phyloP scores from a whole-genome alignment of 2,113 vertebrate species.

The Brachyistius frenatus region DNA sequence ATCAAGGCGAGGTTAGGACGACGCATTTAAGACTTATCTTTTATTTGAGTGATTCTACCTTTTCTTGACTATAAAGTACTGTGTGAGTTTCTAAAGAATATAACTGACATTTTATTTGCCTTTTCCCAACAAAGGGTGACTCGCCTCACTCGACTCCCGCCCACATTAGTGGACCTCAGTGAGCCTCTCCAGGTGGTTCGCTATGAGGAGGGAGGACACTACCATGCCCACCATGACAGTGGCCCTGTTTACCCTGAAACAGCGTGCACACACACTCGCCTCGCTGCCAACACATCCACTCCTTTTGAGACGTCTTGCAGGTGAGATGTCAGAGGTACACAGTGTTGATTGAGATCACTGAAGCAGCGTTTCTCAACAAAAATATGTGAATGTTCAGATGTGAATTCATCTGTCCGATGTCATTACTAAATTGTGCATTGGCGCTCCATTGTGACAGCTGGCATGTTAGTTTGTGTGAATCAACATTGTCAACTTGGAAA shows the following conservation, averaged over 20 bases:
- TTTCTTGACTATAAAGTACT: not conserved
- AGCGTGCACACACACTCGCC: constrained; percentile 94
- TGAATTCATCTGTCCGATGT: constrained; percentile 29
- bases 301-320: constrained; percentile 97
- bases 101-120: not conserved
- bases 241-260: constrained; percentile 96
- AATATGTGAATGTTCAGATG: constrained; percentile 6
- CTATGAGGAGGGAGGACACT: constrained; percentile 95
- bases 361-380: not conserved
- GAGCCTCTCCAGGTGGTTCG: constrained; percentile 97
- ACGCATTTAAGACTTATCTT: not conserved
- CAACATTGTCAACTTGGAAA: constrained; percentile 10
- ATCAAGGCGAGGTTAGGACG: constrained; percentile 89
- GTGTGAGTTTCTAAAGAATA: not conserved
- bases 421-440: constrained; percentile 32
- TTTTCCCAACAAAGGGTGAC: constrained; percentile 87
- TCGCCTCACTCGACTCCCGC: constrained; percentile 91
- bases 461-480: constrained; percentile 40
- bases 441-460: constrained; percentile 76
- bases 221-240: constrained; percentile 97
- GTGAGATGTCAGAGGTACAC: constrained; percentile 78
- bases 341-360: not conserved
- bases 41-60: not conserved
- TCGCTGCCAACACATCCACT: constrained; percentile 89
- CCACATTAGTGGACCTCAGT: constrained; percentile 92